Conservation (phyloP, 2,888 invertebrate genomes). For the Eupithecia centaureata region DNA sequence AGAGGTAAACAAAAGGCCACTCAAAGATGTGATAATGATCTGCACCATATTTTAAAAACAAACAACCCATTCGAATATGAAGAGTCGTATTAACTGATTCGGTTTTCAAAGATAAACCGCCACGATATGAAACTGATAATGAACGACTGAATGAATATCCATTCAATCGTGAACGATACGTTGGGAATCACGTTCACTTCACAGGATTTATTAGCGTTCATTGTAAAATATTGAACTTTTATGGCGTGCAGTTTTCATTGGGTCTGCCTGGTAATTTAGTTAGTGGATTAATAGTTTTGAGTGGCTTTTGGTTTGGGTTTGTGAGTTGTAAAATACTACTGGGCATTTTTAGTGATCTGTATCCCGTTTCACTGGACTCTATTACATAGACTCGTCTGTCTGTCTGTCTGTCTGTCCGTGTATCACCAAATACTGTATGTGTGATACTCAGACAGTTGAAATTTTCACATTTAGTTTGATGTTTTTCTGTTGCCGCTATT, state of each 20-base stretch:
- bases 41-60: neutral
- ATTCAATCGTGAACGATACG: constrained; percentile 68
- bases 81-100: constrained; percentile 20
- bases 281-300: constrained; percentile 21
- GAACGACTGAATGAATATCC: constrained; percentile 66
- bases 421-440: too few relatives aligned
- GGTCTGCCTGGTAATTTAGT: constrained; percentile 26
- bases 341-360: too few relatives aligned
- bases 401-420: too few relatives aligned
- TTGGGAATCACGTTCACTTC: constrained; percentile 65
- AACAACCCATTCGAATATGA: constrained; percentile 20
- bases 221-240: constrained; percentile 45
- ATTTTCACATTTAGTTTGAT: too few relatives aligned
- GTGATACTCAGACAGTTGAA: too few relatives aligned
- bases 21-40: too few relatives aligned
- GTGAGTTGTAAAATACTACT: neutral
- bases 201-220: constrained; percentile 56
- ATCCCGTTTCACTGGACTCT: too few relatives aligned
- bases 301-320: constrained; percentile 12
- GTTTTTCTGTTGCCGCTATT: too few relatives aligned
- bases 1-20: too few relatives aligned
- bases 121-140: constrained; percentile 64
- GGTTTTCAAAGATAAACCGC: constrained; percentile 51
- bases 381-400: too few relatives aligned
- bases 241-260: constrained; percentile 33